These are phyloP conservation scores for Heterohyrax brucei DNA, from an alignment of 2,797 vertebrate species.

Conservation along the genomic window DNA sequence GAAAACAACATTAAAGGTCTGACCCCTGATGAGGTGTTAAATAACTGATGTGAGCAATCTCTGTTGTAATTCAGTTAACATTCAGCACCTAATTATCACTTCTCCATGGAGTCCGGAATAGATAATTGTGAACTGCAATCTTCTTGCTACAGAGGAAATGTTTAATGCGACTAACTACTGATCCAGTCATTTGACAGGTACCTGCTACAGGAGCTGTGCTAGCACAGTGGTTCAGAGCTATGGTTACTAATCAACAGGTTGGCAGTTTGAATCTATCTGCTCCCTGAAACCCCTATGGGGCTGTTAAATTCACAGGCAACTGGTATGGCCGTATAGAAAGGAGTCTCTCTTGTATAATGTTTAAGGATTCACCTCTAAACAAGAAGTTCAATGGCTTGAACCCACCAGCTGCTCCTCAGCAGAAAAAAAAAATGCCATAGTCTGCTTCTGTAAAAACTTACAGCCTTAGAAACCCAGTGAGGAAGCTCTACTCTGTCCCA, in stretches of 20 bases:
- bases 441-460: background rate
- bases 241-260: background rate
- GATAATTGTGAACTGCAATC: constrained; percentile 79
- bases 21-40: constrained; percentile 79
- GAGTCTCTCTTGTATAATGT: background rate
- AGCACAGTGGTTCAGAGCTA: background rate
- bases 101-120: constrained; percentile 79
- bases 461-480: too few species aligned
- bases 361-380: background rate
- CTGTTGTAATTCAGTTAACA: constrained; percentile 83
- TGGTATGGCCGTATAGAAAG: background rate
- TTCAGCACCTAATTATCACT: constrained; percentile 86
- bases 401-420: background rate
- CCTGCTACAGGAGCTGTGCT: background rate
- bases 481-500: too few species aligned
- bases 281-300: background rate
- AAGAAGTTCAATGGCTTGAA: background rate
- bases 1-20: constrained; percentile 66
- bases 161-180: constrained; percentile 63
- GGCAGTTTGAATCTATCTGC: background rate
- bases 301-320: too few species aligned
- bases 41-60: constrained; percentile 65
- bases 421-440: background rate
- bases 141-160: constrained; percentile 68
- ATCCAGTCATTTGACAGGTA: constrained; percentile 69